Conservation (phyloP, 2,113 vertebrate genomes). For the Sturnira hondurensis region DNA sequence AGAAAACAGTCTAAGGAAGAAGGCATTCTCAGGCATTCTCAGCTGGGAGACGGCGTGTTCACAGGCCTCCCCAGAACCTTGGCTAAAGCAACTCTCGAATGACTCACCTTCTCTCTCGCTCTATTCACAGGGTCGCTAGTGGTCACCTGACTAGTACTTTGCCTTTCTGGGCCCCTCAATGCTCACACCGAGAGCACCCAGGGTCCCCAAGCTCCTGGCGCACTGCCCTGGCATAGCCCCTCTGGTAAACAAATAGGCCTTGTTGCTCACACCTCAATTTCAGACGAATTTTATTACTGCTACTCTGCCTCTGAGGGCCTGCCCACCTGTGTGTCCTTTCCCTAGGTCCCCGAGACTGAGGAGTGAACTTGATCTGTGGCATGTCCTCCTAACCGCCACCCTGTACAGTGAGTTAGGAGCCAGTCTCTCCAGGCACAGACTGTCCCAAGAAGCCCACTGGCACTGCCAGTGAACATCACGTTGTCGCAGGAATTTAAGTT, state of each 20-base stretch:
- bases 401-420: background rate
- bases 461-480: background rate
- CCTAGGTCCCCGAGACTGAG: background rate
- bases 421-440: background rate
- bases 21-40: background rate
- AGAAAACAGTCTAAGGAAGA: background rate
- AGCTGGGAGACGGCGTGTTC: background rate
- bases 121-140: background rate
- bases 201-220: background rate
- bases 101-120: background rate
- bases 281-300: background rate
- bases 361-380: background rate
- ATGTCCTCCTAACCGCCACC: background rate
- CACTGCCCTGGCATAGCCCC: background rate
- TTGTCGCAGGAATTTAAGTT: background rate
- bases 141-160: background rate
- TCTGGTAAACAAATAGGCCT: background rate
- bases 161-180: background rate
- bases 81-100: background rate
- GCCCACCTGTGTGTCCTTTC: background rate
- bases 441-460: background rate
- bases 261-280: background rate
- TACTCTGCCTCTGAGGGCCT: background rate
- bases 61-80: background rate
- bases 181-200: background rate